Conservation (phyloP, 2,888 invertebrate genomes). For the Scaptomyza cyrtandrae region DNA sequence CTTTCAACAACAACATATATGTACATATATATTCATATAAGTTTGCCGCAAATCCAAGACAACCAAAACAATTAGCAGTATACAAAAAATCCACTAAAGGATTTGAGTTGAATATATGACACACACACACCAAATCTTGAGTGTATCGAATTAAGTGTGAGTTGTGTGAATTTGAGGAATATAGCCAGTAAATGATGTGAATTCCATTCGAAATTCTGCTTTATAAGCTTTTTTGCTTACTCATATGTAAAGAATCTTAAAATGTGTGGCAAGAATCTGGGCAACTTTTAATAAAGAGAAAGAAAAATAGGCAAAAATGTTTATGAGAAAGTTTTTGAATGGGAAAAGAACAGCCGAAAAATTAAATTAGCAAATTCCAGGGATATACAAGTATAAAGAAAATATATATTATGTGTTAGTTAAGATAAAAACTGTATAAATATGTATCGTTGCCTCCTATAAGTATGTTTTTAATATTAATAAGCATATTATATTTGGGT, state of each 20-base stretch:
- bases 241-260: background rate
- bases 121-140: slow-evolving; percentile 3
- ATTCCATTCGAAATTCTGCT: slow-evolving; percentile 1
- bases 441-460: too few relatives aligned
- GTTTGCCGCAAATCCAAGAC: background rate
- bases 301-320: background rate
- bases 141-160: slow-evolving; percentile 7
- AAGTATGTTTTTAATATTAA: too few relatives aligned
- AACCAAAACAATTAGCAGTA: background rate
- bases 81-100: slow-evolving; percentile 1
- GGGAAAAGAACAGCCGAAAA: background rate
- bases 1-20: slow-evolving; percentile 12
- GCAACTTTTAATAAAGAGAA: background rate
- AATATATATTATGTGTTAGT: too few relatives aligned
- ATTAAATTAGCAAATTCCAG: too few relatives aligned
- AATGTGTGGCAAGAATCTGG: background rate
- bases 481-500: too few relatives aligned
- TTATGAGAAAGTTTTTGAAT: background rate
- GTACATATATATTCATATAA: background rate
- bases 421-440: too few relatives aligned
- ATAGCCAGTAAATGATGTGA: slow-evolving; percentile 10
- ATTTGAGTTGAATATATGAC: slow-evolving; percentile 11
- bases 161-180: slow-evolving; percentile 8
- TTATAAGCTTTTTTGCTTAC: slow-evolving; percentile 1
- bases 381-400: too few relatives aligned